Base-by-base conservation (phyloP, 2,888 invertebrate genomes). In the Eupithecia abbreviata region DNA sequence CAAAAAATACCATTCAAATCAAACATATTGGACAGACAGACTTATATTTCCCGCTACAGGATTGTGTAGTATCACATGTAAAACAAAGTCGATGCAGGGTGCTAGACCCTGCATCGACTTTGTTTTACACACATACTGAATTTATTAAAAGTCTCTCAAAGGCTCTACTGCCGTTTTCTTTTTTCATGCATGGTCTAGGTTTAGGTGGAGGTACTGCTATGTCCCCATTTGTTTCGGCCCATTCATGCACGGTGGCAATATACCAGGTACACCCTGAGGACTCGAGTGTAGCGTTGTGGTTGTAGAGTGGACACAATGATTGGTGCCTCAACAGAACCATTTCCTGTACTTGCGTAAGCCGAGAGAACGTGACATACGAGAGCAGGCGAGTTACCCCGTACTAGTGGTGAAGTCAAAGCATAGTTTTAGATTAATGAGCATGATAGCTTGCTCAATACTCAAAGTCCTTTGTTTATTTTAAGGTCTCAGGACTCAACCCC, bases 351-450 rank as follows among this genome's bases (percentile, higher is more conserved):
- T 78, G 71, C 76, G 75, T 77, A 82, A 77, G 58, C 49, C 58
- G 55, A 76, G 72, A 75, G 77, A 75, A 81, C 80, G 80, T 79
- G 79, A 76, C 78, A 78, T 75, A 75, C 71, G 76, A 78, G 77
- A 76, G 66, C 76, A n/a, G 68, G 55, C 66, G 55, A 51, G 41
- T 30, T 72, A 55, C 58, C 18, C 47, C 65, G 5, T 51, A 66
- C 67, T 41, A 6, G 30, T 6, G 41, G 2, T 13, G 30, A 41
- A 55, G 55, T 55, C 55, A n/a, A 55, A n/a, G 4, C 12, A 41
- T 41, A 41, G 4, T 13, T 4, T 65, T 65, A 13, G 55, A 55
- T 55, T 4, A 45, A 7, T 47, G 47, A 3, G 3, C 47, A 12
- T 47, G 47, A 47, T n/a, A 13, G n/a, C 3, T 18, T 58, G 9